phyloP scores from a whole-genome alignment of 2,797 vertebrate genomes.

The Psittacula echo region DNA sequence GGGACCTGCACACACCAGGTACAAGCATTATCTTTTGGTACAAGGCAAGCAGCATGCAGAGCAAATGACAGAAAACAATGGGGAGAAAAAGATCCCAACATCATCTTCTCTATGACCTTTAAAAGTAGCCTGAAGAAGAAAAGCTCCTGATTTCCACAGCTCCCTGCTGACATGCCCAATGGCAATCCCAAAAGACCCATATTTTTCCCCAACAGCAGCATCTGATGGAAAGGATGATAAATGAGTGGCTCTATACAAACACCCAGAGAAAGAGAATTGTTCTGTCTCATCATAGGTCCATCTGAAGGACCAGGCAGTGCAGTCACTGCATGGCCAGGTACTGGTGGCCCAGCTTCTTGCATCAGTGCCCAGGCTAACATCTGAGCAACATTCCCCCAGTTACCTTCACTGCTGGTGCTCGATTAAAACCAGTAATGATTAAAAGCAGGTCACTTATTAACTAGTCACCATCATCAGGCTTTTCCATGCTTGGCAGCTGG shows the following conservation, averaged over 20 bases:
- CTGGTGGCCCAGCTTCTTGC: neutral
- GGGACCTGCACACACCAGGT: neutral
- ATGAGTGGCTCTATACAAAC: neutral
- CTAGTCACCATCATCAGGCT: neutral
- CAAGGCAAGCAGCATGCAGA: neutral
- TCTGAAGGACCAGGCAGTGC: neutral
- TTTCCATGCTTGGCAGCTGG: constrained; percentile 10
- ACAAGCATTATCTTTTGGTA: neutral
- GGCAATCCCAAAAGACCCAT: neutral
- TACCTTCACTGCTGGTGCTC: neutral
- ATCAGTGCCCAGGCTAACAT: neutral
- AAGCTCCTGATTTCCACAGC: neutral
- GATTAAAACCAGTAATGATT: neutral
- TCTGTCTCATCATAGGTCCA: neutral
- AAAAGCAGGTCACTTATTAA: constrained; percentile 44
- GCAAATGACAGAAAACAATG: neutral
- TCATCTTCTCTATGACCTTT: neutral
- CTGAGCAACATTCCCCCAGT: neutral
- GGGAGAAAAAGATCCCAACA: neutral
- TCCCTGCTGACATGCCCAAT: neutral
- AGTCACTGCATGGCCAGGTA: neutral
- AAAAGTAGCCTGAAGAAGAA: neutral
- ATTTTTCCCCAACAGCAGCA: neutral
- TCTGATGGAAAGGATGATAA: neutral
- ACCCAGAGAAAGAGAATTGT: neutral